Evolutionary conservation across 2,113 vertebrate species (phyloP), one percentile per base, ranked within the genome.

Genomic region (Cynocephalus volans): DNA sequence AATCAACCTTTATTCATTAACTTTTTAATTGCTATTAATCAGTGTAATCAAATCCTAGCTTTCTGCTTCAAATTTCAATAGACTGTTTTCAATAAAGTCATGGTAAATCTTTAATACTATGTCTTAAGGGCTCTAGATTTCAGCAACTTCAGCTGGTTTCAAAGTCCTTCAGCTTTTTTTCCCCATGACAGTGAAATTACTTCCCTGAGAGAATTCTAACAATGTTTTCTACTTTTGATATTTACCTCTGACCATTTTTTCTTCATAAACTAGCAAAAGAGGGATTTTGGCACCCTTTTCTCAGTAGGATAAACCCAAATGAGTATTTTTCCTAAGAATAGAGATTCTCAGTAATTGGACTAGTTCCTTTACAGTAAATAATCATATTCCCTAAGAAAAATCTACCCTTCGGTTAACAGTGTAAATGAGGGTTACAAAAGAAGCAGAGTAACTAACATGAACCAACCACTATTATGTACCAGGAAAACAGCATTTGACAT

Each of bases 401-500:
- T 14, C 19, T 17, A 41, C 41, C 41, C 41, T 41, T 41, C 41
- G 41, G 41, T 41, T 41, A 45, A 41, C 45, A 84, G 80, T 96
- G 50, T 64, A 69, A 81, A 54, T 17, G 26, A 72, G 31, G 15
- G 24, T 36, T 56, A 72, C 23, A 62, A 95, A 52, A 76, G 56
- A 88, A 88, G 58, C 5, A 41, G 69, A 31, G 15, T 60, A 89
- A 41, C 23, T 31, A 81, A 75, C 50, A 79, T 12, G 26, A 82
- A 75, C 26, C n/a, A 62, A 81, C 31, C 54, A 95, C 6, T 86
- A 48, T 17, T 26, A 41, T 15, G 5, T 41, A 26, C 62, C 33
- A 91, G 88, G 91, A 94, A 86, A 88, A 50, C 21, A 75, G 36
- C 28, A 56, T 86, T 88, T 92, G 72, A 87, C 64, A 58, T 52